phyloP scores from a whole-genome alignment of 2,888 invertebrate genomes.

The Pteria penguin region DNA sequence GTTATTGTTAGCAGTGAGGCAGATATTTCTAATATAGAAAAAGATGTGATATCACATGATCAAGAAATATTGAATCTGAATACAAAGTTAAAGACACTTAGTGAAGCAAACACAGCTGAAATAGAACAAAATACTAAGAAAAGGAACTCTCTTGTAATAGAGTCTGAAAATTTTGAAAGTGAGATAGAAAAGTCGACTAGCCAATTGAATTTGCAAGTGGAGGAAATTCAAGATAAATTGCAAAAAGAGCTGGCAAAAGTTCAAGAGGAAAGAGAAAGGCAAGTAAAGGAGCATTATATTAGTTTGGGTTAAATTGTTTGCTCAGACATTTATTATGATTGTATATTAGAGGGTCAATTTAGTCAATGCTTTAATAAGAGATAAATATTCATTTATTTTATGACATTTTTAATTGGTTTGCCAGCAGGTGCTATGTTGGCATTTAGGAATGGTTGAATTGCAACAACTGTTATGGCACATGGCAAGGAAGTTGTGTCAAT shows the following conservation, averaged over 20 bases:
- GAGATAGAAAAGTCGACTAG: slow-evolving; percentile 35
- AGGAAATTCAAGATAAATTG: slow-evolving; percentile 53
- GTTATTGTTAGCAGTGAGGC: slow-evolving; percentile 39
- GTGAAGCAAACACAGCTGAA: slow-evolving; percentile 1
- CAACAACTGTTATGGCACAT: too few species aligned
- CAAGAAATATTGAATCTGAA: slow-evolving; percentile 15
- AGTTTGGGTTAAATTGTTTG: neutral
- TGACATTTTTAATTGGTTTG: too few species aligned
- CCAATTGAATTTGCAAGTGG: slow-evolving; percentile 61
- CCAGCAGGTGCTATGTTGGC: too few species aligned
- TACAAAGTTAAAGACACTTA: slow-evolving; percentile 1
- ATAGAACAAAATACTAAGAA: slow-evolving; percentile 24
- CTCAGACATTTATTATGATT: neutral
- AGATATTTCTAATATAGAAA: neutral
- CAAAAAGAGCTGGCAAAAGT: slow-evolving; percentile 59
- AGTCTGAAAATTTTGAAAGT: slow-evolving; percentile 19
- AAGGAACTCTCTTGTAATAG: slow-evolving; percentile 26
- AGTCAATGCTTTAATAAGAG: too few species aligned
- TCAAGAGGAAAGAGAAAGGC: slow-evolving; percentile 67
- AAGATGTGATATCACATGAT: neutral
- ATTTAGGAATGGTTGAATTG: too few species aligned
- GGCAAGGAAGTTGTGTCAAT: too few species aligned
- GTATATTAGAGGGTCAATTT: too few species aligned
- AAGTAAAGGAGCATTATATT: neutral
- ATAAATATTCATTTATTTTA: too few species aligned